Base-by-base conservation (phyloP, 2,113 vertebrate genomes). In the Progne subis region DNA sequence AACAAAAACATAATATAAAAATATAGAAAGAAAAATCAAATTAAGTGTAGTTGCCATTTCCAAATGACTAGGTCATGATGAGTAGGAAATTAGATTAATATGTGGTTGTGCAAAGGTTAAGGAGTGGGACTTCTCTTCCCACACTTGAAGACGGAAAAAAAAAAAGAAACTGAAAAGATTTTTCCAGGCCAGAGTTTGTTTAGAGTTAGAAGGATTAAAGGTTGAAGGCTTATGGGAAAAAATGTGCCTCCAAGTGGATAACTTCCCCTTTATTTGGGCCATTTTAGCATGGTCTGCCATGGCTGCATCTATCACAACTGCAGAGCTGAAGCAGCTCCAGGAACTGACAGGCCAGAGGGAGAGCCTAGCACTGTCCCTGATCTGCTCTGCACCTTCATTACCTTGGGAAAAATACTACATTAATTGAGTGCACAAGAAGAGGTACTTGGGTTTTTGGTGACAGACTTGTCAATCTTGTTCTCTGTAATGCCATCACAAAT, bases 61-160 rank as follows among this genome's bases (percentile, higher is more conserved):
- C 60, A 89, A 93, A 94, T 69, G 18, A 46, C 77, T 79, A 56
- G 29, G 65, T 86, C 70, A 39, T 3, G 44, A 77, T 52, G 65
- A 92, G 59, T 52, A 81, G 74, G 77, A 95, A 96, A 96, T 96
- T 24, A 94, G 65, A 97, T 96, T 96, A 97, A 90, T 93, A 34
- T 69, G 69, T 44, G 39, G 37, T 8, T 83, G 72, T 76, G 53
- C 82, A 87, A 81, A 88, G 86, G 93, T 91, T 90, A 96, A 80
- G 63, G 69, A 92, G 43, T 47, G 4, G 20, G 65, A 82, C 67
- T 93, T 89, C 74, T 95, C 80, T 97, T 97, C 94, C 92, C 95
- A 96, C 94, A 96, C 88, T 94, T 86, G 32, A 88, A 59, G 72
- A 20, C n/a, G n/a, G 20, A 37, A 68, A 86, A 67, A 77, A 50